A percentile compares a stretch with the other conserved stretches of the same genome.
Conservation (phyloP, 1,140 invertebrate species). For the Papilio aristodemus region DNA sequence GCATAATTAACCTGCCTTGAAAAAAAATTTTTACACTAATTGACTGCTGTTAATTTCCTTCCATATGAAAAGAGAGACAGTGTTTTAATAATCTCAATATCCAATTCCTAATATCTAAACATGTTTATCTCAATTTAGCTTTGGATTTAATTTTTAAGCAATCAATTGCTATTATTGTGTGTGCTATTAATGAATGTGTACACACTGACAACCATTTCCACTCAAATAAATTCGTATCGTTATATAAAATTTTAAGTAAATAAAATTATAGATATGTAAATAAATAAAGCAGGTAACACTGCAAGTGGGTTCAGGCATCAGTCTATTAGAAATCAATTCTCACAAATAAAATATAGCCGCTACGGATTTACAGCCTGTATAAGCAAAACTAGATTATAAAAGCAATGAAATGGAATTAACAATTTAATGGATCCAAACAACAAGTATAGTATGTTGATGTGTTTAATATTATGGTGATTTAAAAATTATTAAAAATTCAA, state of each 20-base stretch:
- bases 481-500: background rate
- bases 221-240: background rate
- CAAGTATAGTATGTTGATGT: background rate
- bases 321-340: slow-evolving; percentile 15
- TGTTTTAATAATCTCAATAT: slow-evolving; percentile 28
- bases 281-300: slow-evolving; percentile 15
- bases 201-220: slow-evolving; percentile 4
- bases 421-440: slow-evolving; percentile 14
- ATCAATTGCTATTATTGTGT: too few species aligned
- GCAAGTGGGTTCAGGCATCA: slow-evolving; percentile 11
- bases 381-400: background rate
- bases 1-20: slow-evolving; percentile 8
- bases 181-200: background rate
- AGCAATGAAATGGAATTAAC: slow-evolving; percentile 10
- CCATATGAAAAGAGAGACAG: background rate
- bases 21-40: slow-evolving; percentile 26
- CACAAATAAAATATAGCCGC: background rate
- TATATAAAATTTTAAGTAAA: background rate
- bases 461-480: background rate
- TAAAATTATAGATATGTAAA: slow-evolving; percentile 15
- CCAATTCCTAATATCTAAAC: background rate
- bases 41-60: slow-evolving; percentile 11
- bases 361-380: background rate
- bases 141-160: too few species aligned
- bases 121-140: background rate